Evolutionary conservation across 2,888 invertebrate genomes (phyloP).

Genomic region (Neocrepidodera transversa): DNA sequence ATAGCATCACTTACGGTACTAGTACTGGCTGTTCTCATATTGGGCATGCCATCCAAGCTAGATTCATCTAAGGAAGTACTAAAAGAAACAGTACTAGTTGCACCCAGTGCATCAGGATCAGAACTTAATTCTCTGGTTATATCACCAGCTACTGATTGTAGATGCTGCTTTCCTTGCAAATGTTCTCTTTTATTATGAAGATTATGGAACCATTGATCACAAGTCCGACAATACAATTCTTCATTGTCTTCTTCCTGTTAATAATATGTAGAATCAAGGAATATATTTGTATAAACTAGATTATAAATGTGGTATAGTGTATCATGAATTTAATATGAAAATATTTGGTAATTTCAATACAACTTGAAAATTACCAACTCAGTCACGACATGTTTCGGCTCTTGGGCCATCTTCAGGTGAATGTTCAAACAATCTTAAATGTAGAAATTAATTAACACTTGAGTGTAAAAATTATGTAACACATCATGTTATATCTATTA

Average conservation of each 20-base stretch:
- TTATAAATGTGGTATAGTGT: no score
- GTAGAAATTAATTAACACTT: no score
- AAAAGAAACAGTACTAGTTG: slow-evolving; percentile 37
- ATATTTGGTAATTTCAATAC: no score
- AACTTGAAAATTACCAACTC: no score
- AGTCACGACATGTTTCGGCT: no score
- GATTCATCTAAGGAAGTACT: slow-evolving; percentile 59
- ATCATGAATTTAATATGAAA: no score
- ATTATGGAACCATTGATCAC: slow-evolving; percentile 67
- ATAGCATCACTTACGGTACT: slow-evolving; percentile 55
- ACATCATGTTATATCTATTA: no score
- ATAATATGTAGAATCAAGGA: no score
- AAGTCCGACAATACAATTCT: slow-evolving; percentile 66
- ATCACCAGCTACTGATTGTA: slow-evolving; percentile 60
- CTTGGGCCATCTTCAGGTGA: no score
- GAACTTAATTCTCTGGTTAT: slow-evolving; percentile 56
- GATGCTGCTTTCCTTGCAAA: slow-evolving; percentile 65
- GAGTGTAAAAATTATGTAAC: no score
- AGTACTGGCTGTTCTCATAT: slow-evolving; percentile 27
- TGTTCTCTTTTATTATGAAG: slow-evolving; percentile 68
- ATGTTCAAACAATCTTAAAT: no score
- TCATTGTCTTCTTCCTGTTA: slow-evolving; percentile 64
- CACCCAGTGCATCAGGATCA: slow-evolving; percentile 43
- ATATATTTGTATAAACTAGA: no score
- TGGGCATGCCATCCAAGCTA: slow-evolving; percentile 56